Conservation (phyloP, 1,140 invertebrate genomes). For the Sitodiplosis mosellana region DNA sequence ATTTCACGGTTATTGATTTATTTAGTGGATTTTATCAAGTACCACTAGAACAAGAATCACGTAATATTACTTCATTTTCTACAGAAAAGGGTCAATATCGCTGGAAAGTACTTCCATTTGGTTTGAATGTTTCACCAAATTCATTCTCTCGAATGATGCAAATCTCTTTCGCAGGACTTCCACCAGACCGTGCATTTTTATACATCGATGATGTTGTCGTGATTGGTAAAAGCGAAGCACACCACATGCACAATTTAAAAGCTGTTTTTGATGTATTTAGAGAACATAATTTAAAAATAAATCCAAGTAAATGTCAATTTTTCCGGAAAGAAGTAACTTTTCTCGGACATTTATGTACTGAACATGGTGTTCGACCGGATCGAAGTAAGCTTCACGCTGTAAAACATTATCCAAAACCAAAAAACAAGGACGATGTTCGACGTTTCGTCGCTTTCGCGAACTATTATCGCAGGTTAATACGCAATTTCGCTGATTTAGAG, state of each 20-base stretch:
- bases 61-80: background rate
- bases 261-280: background rate
- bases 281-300: conserved; percentile 8
- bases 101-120: background rate
- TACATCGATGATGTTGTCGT: conserved; percentile 1
- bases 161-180: background rate
- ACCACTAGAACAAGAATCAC: background rate
- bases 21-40: conserved; percentile 27
- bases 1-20: conserved; percentile 24
- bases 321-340: conserved; percentile 7
- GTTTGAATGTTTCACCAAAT: background rate
- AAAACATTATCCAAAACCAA: conserved; percentile 10
- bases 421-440: conserved; percentile 7
- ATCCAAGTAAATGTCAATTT: conserved; percentile 11
- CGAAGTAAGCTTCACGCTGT: conserved; percentile 5
- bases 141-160: too few relatives aligned
- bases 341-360: conserved; percentile 8
- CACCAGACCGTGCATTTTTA: background rate
- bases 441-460: conserved; percentile 11
- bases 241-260: background rate
- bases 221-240: background rate
- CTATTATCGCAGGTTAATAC: conserved; percentile 13
- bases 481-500: conserved; percentile 9
- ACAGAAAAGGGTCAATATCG: background rate
- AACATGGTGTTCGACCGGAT: conserved; percentile 4